Conservation (phyloP, 2,797 vertebrate genomes). For the Potorous gilbertii region DNA sequence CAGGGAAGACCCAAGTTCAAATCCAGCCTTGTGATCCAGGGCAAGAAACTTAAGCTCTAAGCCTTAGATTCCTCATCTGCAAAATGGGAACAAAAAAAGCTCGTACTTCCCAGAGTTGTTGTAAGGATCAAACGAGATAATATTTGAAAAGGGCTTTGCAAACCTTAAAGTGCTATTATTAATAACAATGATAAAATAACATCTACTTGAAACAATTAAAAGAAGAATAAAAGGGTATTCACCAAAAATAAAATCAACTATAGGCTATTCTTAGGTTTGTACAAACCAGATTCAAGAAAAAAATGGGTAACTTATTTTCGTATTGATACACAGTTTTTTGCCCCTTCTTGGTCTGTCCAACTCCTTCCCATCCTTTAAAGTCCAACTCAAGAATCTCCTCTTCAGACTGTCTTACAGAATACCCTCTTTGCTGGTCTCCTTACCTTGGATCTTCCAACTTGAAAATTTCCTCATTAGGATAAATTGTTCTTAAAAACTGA, state of each 20-base stretch:
- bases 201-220: neutral
- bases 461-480: neutral
- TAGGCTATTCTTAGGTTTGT: neutral
- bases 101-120: neutral
- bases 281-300: neutral
- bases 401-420: neutral
- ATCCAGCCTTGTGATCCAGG: neutral
- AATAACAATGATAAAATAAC: neutral
- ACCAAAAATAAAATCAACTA: neutral
- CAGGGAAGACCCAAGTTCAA: neutral
- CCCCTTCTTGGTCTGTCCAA: neutral
- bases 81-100: neutral
- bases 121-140: neutral
- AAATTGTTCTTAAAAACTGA: neutral
- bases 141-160: neutral
- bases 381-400: neutral
- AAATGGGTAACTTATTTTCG: neutral
- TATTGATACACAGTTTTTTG: neutral
- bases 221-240: neutral
- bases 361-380: neutral
- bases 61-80: neutral
- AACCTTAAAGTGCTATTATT: neutral
- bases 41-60: neutral
- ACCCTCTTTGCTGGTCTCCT: neutral
- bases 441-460: neutral